Evolutionary conservation across 35 echinoderm and acorn worm genomes (phyloP).

Genomic region (Stichopus chloronotus): DNA sequence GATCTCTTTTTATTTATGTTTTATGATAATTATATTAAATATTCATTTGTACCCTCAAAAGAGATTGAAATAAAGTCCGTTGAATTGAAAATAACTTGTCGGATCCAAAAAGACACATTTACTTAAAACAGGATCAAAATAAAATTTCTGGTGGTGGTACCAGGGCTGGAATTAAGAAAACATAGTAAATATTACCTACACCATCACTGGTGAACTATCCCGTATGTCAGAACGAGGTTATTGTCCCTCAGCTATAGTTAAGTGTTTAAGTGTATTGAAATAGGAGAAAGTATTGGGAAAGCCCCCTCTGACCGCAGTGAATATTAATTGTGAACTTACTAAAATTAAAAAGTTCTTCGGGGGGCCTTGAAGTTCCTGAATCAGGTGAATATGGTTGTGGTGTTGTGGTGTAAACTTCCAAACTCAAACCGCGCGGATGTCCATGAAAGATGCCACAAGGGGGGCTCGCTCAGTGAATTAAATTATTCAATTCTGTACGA

Average conservation of each 20-base stretch:
- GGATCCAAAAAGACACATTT: too few species aligned
- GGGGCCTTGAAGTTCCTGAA: constrained; percentile 63
- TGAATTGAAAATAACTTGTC: too few species aligned
- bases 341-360: too few species aligned
- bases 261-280: constrained; percentile 66
- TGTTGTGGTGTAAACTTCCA: constrained; percentile 15
- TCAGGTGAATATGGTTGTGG: constrained; percentile 42
- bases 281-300: constrained; percentile 49
- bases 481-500: constrained; percentile 62
- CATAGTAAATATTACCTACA: constrained; percentile 63
- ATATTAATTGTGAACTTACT: constrained; percentile 54
- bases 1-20: too few species aligned
- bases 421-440: constrained; percentile 19
- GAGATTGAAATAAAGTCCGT: too few species aligned
- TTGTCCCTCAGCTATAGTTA: constrained; percentile 56
- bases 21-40: too few species aligned
- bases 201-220: constrained; percentile 54
- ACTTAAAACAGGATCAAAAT: constrained; percentile 49
- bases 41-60: too few species aligned
- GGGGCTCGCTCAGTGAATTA: constrained; percentile 22
- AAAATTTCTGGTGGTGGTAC: constrained; percentile 60
- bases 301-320: constrained; percentile 48
- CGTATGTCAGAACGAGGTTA: constrained; percentile 67
- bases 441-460: constrained; percentile 32
- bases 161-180: constrained; percentile 57